Evolutionary conservation across 2,888 invertebrate species (phyloP), one percentile per base, ranked within the genome.

Genomic region (Lochmaea crataegi): DNA sequence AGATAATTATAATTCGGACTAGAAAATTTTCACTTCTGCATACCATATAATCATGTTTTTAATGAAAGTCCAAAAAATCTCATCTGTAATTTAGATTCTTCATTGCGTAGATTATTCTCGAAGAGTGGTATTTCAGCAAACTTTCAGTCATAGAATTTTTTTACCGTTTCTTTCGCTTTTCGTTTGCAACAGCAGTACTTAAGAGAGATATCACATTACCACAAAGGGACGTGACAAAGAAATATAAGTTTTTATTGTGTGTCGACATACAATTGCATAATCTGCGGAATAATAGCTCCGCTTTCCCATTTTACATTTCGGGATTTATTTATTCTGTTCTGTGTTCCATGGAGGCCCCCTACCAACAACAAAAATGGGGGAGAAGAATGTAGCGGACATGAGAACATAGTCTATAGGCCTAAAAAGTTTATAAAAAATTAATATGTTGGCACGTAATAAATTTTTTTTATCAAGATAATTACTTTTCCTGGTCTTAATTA

Each of bases 241-340:
- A 84, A 83, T 83, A 86, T 85, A 81, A 80, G 81, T 80, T 81
- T 83, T 84, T 84, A 85, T 86, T 85, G 85, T 86, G 80, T 81
- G 85, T 82, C 82, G 84, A 84, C 84, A 78, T 82, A 85, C 85
- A 85, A 85, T 86, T 85, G 85, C 84, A 86, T 85, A 86, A 86
- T 86, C 84, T 84, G 82, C 80, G 79, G 81, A 80, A 84, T 83
- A 85, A 84, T 85, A 82, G 84, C 80, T 80, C 77, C 82, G 80
- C 82, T 84, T 84, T 84, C 81, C 83, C 84, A 84, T 85, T 86
- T 84, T 85, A 83, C 84, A 82, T 83, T 83, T 83, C 79, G 83
- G 82, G 81, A 84, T 85, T 84, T 85, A 83, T 85, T 85, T 85
- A 83, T 85, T 85, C 82, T 80, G 83, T 83, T 84, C 83, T 68